Evolutionary conservation across 2,888 invertebrate genomes (phyloP).

Genomic region (Icerya purchasi): DNA sequence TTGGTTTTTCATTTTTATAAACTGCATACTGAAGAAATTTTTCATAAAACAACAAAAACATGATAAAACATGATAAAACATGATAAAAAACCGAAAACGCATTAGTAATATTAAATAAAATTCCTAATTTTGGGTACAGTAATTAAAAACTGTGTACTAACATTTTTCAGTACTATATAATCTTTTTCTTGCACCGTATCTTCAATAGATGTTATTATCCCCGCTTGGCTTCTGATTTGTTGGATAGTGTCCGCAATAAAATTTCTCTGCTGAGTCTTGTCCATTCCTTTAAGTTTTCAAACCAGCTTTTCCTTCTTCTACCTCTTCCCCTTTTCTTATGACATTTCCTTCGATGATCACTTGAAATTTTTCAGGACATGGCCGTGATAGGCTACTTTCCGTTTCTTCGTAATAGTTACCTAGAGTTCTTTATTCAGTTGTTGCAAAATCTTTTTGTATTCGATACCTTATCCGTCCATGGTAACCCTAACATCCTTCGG

Average conservation of each 20-base stretch:
- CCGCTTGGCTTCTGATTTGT: not conserved
- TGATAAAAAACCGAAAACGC: too few relatives aligned
- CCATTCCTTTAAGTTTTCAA: not conserved
- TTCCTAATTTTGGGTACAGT: too few relatives aligned
- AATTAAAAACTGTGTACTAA: too few relatives aligned
- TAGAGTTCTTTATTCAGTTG: not conserved
- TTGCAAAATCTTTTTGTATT: not conserved
- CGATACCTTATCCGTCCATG: not conserved
- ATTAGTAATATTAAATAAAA: too few relatives aligned
- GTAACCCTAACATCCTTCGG: not conserved
- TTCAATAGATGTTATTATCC: not conserved
- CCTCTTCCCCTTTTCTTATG: not conserved
- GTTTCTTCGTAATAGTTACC: not conserved
- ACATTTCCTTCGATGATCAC: not conserved
- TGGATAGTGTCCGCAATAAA: not conserved
- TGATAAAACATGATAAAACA: too few relatives aligned
- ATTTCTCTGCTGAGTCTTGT: not conserved
- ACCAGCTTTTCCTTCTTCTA: not conserved
- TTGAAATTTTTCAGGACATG: not conserved
- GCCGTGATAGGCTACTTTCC: not conserved
- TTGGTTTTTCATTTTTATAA: too few relatives aligned
- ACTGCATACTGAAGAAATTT: too few relatives aligned
- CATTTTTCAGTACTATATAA: not conserved
- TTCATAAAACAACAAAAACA: too few relatives aligned
- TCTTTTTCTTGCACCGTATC: not conserved